A percentile compares a stretch with the other conserved stretches of the same genome.
Evolutionary conservation across 2,113 vertebrate genomes (phyloP).

Genomic region (Carassius auratus): DNA sequence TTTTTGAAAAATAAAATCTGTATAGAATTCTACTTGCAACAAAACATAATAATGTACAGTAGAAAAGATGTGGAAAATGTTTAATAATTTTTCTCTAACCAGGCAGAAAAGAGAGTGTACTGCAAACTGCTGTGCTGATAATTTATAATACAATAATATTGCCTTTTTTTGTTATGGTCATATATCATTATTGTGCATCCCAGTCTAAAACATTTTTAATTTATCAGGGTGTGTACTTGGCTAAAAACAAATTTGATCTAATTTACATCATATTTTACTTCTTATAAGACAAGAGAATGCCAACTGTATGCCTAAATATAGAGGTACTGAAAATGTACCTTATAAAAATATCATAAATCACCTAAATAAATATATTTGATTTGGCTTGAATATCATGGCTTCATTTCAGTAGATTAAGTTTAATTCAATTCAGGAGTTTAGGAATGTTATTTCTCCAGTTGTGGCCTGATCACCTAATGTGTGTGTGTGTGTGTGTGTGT

Average conservation of each 20-base stretch:
- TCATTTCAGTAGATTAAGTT: background rate
- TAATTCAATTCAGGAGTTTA: conserved; percentile 14
- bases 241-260: background rate
- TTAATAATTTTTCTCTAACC: too few relatives aligned
- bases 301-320: background rate
- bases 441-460: background rate
- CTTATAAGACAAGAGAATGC: background rate
- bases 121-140: too few relatives aligned
- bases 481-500: too few relatives aligned
- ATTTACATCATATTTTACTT: background rate
- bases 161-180: background rate
- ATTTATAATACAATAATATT: background rate
- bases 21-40: too few relatives aligned
- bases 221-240: background rate
- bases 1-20: too few relatives aligned
- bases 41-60: too few relatives aligned
- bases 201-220: background rate
- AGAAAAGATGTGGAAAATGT: too few relatives aligned
- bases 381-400: conserved; percentile 6
- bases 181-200: background rate
- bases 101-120: too few relatives aligned
- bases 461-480: too few relatives aligned
- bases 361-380: conserved; percentile 19
- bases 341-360: conserved; percentile 7
- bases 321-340: background rate